Evolutionary conservation across 1,140 invertebrate genomes (phyloP), one percentile per base, ranked within the genome.

Genomic region (Cyclargus thomasi): DNA sequence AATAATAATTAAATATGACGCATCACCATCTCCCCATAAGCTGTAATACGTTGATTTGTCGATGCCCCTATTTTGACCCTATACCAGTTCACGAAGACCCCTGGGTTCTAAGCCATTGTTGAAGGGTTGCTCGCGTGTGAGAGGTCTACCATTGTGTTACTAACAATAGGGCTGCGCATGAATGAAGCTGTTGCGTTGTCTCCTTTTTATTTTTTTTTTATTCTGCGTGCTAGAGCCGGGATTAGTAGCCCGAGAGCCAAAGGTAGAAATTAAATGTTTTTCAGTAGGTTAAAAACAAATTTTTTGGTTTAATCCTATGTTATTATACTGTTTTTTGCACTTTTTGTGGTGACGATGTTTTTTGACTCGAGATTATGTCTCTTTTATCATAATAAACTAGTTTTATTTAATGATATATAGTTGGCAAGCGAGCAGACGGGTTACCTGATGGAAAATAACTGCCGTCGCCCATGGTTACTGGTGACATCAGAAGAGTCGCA

Each of bases 1-100:
- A 47, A 16, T 85, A 47, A 47, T 85, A 87, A 90, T 90, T 87
- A 87, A 88, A 88, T 87, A 83, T 85, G 85, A 90, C 78, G 76
- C 79, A 80, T 81, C 78, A 78, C 69, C 68, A 63, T 77, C 68
- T 71, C 74, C 83, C 78, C 75, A 74, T 73, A 73, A 65, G 70
- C 63, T 70, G 64, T 78, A 77, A 81, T 77, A 70, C 75, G 75
- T 81, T 83, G 83, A 84, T 84, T 86, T 83, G 81, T 84, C 77
- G 73, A 72, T 75, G 74, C 79, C 82, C 82, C 80, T 82, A 75
- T 72, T 74, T 75, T 81, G 78, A 81, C 77, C 78, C 75, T 72
- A 62, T 63, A 62, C 83, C 79, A 81, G 62, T 69, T 62, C 78
- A 79, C 20, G 23, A 35, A 69, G 83, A 85, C 23, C 82, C 67